Conservation (phyloP, 2,113 vertebrate genomes). For the Acinonyx jubatus region DNA sequence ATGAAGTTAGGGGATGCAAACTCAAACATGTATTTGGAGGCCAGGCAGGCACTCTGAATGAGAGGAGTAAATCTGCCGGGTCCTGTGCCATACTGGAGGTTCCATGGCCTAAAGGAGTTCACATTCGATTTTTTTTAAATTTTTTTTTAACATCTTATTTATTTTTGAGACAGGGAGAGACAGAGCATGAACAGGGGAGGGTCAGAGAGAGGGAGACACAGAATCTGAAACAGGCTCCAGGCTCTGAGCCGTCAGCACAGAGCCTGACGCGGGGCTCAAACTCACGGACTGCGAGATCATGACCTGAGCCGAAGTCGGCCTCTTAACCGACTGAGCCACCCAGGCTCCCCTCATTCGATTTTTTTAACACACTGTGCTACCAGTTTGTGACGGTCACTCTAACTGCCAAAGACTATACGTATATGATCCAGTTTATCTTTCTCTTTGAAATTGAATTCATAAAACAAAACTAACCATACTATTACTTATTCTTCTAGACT, state of each 20-base stretch:
- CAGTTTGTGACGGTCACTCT: neutral
- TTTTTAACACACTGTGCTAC: neutral
- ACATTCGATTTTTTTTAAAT: neutral
- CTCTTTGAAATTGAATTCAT: constrained; percentile 38
- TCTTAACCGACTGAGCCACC: too few species aligned
- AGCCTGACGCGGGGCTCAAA: too few species aligned
- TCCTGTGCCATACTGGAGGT: neutral
- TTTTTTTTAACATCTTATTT: neutral
- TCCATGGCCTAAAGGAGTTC: neutral
- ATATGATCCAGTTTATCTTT: constrained; percentile 39
- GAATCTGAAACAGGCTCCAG: too few species aligned
- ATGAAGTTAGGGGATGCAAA: neutral
- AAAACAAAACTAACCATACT: neutral
- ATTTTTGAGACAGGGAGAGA: neutral
- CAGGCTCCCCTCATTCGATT: neutral
- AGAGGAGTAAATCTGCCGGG: neutral
- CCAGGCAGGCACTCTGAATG: neutral
- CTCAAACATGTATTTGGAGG: neutral
- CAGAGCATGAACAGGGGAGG: too few species aligned
- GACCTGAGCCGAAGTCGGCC: too few species aligned
- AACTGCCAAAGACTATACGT: neutral
- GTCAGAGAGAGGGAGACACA: too few species aligned
- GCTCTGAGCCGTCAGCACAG: too few species aligned
- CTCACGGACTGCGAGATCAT: too few species aligned
- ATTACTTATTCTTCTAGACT: neutral